phyloP scores from a whole-genome alignment of 2,888 invertebrate genomes.

The Cosmia trapezina region DNA sequence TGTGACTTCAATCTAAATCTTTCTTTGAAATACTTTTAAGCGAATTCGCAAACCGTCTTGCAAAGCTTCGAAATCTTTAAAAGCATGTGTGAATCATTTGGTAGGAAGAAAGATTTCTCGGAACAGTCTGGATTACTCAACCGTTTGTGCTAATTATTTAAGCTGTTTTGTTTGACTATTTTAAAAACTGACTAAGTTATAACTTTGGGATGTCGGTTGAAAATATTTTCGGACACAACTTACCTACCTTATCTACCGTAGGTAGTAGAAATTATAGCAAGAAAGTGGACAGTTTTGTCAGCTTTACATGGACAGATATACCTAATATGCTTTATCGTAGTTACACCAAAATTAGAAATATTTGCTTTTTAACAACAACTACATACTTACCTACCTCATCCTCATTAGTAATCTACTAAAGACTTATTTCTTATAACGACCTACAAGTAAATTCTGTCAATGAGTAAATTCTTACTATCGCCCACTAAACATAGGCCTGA shows the following conservation, averaged over 20 bases:
- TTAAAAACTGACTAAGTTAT: constrained; percentile 33
- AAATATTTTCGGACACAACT: neutral
- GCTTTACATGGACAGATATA: neutral
- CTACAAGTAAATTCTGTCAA: neutral
- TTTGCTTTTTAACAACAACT: too few species aligned
- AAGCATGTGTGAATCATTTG: constrained; percentile 45
- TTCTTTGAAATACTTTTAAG: constrained; percentile 10
- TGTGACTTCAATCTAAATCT: constrained; percentile 36
- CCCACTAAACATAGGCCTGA: neutral
- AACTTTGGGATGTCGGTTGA: neutral
- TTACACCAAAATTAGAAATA: neutral
- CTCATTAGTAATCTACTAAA: too few species aligned
- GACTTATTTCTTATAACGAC: too few species aligned
- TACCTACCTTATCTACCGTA: neutral
- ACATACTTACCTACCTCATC: too few species aligned
- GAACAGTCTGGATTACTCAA: constrained; percentile 56
- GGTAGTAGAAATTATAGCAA: neutral
- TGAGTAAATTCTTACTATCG: neutral
- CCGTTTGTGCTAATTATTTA: constrained; percentile 30
- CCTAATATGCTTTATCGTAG: too few species aligned
- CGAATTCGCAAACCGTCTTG: neutral
- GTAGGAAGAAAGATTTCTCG: constrained; percentile 27
- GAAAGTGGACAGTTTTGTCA: neutral
- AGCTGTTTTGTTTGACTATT: constrained; percentile 16
- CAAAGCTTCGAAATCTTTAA: constrained; percentile 6